These are phyloP conservation scores for Cossypha niveicapilla DNA, from an alignment of 2,797 vertebrate genomes.

Conservation along the genomic window DNA sequence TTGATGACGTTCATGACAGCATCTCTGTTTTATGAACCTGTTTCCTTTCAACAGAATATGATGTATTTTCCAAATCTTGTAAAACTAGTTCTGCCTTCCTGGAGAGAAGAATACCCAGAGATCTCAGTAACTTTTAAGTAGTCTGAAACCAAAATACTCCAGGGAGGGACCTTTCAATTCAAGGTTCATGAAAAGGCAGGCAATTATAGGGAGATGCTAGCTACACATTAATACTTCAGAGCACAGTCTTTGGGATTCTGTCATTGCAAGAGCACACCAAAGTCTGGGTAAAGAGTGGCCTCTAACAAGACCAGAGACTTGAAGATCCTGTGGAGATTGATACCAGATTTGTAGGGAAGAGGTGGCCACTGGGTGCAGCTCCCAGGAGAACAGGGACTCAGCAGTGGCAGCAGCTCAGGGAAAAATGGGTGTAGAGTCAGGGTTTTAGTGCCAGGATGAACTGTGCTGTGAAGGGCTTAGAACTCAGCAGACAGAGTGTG, in stretches of 20 bases:
- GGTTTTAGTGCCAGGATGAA: not conserved
- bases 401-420: not conserved
- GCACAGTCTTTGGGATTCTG: not conserved
- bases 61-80: not conserved
- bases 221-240: not conserved
- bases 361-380: not conserved
- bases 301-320: not conserved
- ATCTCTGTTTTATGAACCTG: conserved; percentile 6
- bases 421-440: not conserved
- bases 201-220: not conserved
- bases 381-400: fast-evolving
- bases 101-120: not conserved
- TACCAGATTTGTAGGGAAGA: fast-evolving
- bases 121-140: not conserved
- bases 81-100: not conserved
- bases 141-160: not conserved
- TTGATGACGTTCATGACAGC: not conserved
- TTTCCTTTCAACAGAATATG: not conserved
- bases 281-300: not conserved
- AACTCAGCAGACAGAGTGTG: not conserved
- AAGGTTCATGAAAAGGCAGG: not conserved
- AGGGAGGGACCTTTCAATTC: not conserved
- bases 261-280: not conserved
- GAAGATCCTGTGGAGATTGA: not conserved
- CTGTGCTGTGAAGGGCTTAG: not conserved